Conservation (phyloP, 2,113 vertebrate genomes). For the Caracal caracal region DNA sequence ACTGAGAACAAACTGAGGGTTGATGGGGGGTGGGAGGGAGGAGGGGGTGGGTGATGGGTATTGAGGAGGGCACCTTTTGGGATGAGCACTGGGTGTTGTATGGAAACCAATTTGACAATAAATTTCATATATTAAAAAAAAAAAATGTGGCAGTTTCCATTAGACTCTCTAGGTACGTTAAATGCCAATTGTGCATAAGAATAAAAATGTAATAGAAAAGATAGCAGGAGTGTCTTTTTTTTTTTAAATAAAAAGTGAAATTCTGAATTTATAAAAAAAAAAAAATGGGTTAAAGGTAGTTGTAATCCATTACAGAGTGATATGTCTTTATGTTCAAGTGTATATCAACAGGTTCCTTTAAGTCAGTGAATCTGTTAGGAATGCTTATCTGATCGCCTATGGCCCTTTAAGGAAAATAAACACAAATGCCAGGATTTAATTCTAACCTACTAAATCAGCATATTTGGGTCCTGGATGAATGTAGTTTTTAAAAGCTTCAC, state of each 20-base stretch:
- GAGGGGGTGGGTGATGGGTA: too few species aligned
- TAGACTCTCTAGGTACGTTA: not conserved
- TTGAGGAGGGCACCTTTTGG: too few species aligned
- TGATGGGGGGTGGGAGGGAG: too few species aligned
- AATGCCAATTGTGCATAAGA: not conserved
- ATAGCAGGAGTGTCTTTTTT: not conserved
- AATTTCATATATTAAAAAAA: too few species aligned
- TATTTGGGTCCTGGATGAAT: not conserved
- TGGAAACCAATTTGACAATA: too few species aligned
- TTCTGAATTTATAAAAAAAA: not conserved
- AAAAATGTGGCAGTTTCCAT: not conserved
- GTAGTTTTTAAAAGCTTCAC: not conserved
- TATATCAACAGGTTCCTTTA: not conserved
- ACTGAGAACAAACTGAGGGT: too few species aligned
- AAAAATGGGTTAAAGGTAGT: not conserved
- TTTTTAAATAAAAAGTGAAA: not conserved
- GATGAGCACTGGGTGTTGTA: too few species aligned
- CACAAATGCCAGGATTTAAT: not conserved
- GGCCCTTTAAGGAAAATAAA: not conserved
- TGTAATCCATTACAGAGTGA: not conserved
- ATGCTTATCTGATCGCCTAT: not conserved
- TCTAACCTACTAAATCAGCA: not conserved
- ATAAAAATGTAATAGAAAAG: not conserved
- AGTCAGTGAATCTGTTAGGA: not conserved
- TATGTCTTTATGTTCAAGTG: not conserved